These are phyloP conservation scores for Corydoras maculifer DNA, from an alignment of 2,113 vertebrate genomes.

Conservation along the genomic window DNA sequence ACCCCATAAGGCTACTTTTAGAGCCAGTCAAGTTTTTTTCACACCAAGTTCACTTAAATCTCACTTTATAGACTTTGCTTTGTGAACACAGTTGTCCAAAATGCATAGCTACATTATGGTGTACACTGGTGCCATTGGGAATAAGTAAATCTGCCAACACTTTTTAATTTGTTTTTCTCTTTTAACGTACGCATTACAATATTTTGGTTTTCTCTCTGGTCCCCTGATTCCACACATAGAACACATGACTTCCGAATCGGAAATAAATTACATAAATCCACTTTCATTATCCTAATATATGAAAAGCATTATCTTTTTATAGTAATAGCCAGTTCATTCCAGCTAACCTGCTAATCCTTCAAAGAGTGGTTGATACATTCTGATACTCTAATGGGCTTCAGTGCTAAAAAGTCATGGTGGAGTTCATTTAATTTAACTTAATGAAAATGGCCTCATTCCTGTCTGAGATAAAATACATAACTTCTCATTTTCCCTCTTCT, in stretches of 20 bases:
- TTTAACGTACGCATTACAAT: no score
- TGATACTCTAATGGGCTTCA: constrained; percentile 52
- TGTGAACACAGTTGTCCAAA: no score
- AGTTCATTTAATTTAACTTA: constrained; percentile 51
- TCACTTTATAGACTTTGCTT: no score
- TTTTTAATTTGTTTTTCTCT: no score
- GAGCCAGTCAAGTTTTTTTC: no score
- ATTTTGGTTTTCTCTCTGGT: no score
- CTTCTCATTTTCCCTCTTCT: constrained; percentile 47
- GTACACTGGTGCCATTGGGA: no score
- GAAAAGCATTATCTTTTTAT: constrained; percentile 59
- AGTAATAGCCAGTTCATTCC: constrained; percentile 63
- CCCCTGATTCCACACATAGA: background rate
- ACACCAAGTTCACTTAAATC: no score
- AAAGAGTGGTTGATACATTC: constrained; percentile 64
- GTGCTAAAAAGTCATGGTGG: constrained; percentile 55
- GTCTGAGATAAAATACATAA: constrained; percentile 18
- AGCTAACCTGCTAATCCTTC: constrained; percentile 67
- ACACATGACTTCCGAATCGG: constrained; percentile 27
- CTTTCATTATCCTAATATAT: constrained; percentile 67
- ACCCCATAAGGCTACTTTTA: no score
- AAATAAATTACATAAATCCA: constrained; percentile 51
- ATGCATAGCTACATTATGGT: no score
- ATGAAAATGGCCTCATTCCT: constrained; percentile 51
- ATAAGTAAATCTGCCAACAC: no score